These are phyloP conservation scores for Protonemura montana DNA, from an alignment of 2,888 invertebrate species.

Conservation along the genomic window DNA sequence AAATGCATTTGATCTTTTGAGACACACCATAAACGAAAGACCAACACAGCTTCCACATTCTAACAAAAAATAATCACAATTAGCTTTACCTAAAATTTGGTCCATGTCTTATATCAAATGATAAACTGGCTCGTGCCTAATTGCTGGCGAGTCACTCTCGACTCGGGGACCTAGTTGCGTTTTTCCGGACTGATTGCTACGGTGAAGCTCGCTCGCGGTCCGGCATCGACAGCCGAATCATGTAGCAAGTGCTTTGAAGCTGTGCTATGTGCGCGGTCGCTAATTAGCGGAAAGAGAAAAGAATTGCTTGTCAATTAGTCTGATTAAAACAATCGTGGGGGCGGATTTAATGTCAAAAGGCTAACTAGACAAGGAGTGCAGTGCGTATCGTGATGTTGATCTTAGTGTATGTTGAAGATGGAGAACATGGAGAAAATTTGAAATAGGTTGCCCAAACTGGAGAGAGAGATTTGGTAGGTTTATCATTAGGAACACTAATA, in stretches of 20 bases:
- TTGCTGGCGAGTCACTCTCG: not conserved
- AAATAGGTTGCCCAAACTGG: not conserved
- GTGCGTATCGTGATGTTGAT: too few relatives aligned
- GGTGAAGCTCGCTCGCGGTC: not conserved
- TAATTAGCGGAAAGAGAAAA: conserved; percentile 7
- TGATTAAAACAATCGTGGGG: not conserved
- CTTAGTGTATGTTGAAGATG: not conserved
- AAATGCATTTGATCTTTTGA: too few relatives aligned
- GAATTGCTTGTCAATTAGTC: not conserved
- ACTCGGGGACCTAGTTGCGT: not conserved
- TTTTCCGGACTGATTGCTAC: not conserved
- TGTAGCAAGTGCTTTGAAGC: too few relatives aligned
- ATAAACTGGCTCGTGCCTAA: not conserved
- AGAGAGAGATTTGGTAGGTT: not conserved
- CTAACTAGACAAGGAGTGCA: not conserved
- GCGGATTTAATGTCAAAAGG: not conserved
- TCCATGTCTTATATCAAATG: not conserved
- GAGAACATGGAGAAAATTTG: not conserved
- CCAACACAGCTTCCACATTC: too few relatives aligned
- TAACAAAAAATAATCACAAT: not conserved
- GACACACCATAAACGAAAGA: too few relatives aligned
- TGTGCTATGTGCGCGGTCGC: not conserved
- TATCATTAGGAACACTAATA: too few relatives aligned
- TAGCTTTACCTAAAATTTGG: not conserved
- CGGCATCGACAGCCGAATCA: not conserved